These are phyloP conservation scores for Lutraria lutraria DNA, from an alignment of 2,888 invertebrate species.

Conservation along the genomic window DNA sequence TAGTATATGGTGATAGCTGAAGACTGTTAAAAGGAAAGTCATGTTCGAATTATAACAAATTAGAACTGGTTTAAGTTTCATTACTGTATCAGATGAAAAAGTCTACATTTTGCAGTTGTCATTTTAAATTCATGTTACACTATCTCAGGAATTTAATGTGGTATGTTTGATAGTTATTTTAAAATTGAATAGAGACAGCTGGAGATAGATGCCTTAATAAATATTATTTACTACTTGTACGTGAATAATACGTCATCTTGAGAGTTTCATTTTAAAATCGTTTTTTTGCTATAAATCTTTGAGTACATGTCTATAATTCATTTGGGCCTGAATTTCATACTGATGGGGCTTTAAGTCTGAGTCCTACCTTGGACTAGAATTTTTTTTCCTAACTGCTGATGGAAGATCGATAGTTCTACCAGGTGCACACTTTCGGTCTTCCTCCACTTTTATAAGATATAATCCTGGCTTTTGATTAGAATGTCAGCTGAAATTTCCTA, in stretches of 20 bases:
- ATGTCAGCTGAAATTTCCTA: background rate
- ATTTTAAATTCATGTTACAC: background rate
- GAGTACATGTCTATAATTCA: too few species aligned
- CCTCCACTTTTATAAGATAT: too few species aligned
- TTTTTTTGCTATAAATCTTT: too few species aligned
- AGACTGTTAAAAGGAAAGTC: background rate
- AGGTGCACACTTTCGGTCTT: too few species aligned
- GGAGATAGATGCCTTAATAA: background rate
- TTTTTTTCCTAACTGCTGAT: too few species aligned
- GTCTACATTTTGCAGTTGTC: background rate
- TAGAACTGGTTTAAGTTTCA: background rate
- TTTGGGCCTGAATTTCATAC: too few species aligned
- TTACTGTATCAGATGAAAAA: background rate
- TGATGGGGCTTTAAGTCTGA: too few species aligned
- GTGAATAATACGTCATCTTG: background rate
- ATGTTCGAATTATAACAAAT: slow-evolving; percentile 10
- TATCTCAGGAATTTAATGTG: background rate
- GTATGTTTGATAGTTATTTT: background rate
- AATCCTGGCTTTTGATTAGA: too few species aligned
- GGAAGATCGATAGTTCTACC: too few species aligned
- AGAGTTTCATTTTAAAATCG: too few species aligned
- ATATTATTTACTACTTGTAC: background rate
- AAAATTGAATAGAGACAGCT: background rate
- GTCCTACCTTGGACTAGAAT: too few species aligned
- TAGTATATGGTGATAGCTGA: background rate